Base-by-base conservation (phyloP, 2,113 vertebrate genomes). In the Anser cygnoides region DNA sequence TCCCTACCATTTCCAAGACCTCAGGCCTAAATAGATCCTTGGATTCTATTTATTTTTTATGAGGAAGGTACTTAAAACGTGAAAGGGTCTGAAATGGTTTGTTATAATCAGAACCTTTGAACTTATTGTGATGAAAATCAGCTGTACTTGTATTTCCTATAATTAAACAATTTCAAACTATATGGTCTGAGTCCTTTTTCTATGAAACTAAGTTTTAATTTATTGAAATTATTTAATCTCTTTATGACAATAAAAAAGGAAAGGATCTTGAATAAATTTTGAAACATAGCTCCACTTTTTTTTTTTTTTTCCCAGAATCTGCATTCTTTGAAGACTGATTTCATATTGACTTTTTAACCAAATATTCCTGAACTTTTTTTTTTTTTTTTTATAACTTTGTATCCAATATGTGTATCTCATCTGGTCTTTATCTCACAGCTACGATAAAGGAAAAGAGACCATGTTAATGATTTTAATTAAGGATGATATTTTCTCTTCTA, bases 381-480 rank as follows among this genome's bases (percentile, higher is more conserved):
- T 46, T 62, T 58, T 25, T 29, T 46, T 46, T 46, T 46, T 3
- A 25, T 8, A 59, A 73, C n/a, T 88, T 93, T 52, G 22, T 77
- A 74, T 92, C 75, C 75, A 67, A 76, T 80, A 80, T 88, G 59
- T 61, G 18, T 94, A 50, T 93, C 63, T 90, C 65, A 74, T 94
- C 82, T 77, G 25, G 72, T 91, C 54, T 95, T 96, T 95, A 96
- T 95, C 90, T 94, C n/a, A 59, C 41, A 93, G 68, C 33, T 93
- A 68, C 90, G 57, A 94, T 93, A 95, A 88, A 84, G 88, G 35
- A 50, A 85, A 87, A 89, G 49, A 93, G 86, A 88, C 59, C 58
- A 84, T 89, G 68, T 83, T 97, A 95, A 87, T 96, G 84, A 89
- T 95, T 95, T 97, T 97, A 96, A 97, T 91, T 96, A 81, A 85